phyloP scores from a whole-genome alignment of 2,888 invertebrate genomes.

The Trilocha varians region DNA sequence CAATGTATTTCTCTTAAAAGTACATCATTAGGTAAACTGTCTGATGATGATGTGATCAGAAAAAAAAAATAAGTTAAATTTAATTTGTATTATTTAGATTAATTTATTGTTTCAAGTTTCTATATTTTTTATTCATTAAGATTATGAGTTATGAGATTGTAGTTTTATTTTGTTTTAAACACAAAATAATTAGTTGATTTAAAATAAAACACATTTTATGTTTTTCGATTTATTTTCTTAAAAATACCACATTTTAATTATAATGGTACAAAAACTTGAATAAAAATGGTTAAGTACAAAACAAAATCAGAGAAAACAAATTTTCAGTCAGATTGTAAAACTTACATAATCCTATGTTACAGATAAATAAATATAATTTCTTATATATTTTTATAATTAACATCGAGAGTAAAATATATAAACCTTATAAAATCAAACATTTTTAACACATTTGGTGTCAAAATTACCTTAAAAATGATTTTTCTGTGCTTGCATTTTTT shows the following conservation, averaged over 20 bases:
- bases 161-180: conserved; percentile 39
- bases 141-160: conserved; percentile 40
- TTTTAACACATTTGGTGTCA: no score
- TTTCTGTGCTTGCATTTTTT: no score
- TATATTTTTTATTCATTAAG: conserved; percentile 61
- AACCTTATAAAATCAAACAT: no score
- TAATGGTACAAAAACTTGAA: conserved; percentile 39
- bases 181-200: no score
- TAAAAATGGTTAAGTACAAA: conserved; percentile 54
- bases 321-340: conserved; percentile 51
- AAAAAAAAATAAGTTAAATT: conserved; percentile 21
- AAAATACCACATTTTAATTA: conserved; percentile 22
- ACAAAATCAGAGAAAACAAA: conserved; percentile 37
- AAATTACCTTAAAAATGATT: no score
- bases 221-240: conserved; percentile 27
- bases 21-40: conserved; percentile 5
- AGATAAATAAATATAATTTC: conserved; percentile 5
- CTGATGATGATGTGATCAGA: conserved; percentile 35
- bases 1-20: conserved; percentile 7
- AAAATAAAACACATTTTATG: conserved; percentile 20
- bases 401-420: no score
- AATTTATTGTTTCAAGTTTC: conserved; percentile 63
- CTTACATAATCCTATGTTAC: conserved; percentile 25
- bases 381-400: conserved; percentile 8
- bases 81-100: conserved; percentile 49